Conservation (phyloP, 2,113 vertebrate genomes). For the Lampris incognitus region DNA sequence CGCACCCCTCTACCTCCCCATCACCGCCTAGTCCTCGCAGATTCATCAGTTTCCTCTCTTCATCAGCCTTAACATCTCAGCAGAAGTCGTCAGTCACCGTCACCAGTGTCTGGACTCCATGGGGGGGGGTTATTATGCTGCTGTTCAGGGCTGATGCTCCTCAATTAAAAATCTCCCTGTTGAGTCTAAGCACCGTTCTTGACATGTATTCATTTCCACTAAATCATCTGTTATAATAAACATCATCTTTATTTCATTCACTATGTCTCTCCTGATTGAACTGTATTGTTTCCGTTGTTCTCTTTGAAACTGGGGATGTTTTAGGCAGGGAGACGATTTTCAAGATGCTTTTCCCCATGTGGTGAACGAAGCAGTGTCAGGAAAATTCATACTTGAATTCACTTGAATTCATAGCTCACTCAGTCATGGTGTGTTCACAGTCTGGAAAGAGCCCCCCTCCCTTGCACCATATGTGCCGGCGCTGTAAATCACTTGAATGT, state of each 20-base stretch:
- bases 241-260: too few relatives aligned
- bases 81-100: too few relatives aligned
- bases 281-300: neutral
- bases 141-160: too few relatives aligned
- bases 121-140: too few relatives aligned
- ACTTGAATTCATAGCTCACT: slow-evolving; percentile 50
- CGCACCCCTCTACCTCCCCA: neutral
- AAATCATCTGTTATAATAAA: too few relatives aligned
- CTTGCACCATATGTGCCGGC: slow-evolving; percentile 35
- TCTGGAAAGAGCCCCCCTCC: slow-evolving; percentile 11
- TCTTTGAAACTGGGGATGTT: neutral
- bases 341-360: slow-evolving; percentile 60
- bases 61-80: too few relatives aligned
- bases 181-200: too few relatives aligned
- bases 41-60: too few relatives aligned
- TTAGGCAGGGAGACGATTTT: slow-evolving; percentile 25
- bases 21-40: neutral
- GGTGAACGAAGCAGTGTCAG: slow-evolving; percentile 64
- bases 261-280: too few relatives aligned
- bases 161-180: too few relatives aligned
- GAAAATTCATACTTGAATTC: slow-evolving; percentile 47
- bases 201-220: too few relatives aligned
- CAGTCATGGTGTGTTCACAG: slow-evolving; percentile 58
- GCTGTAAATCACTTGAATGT: slow-evolving; percentile 38
- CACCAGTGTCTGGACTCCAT: too few relatives aligned